Conservation (phyloP, 2,113 vertebrate species). For the Ceyx cyanopectus region DNA sequence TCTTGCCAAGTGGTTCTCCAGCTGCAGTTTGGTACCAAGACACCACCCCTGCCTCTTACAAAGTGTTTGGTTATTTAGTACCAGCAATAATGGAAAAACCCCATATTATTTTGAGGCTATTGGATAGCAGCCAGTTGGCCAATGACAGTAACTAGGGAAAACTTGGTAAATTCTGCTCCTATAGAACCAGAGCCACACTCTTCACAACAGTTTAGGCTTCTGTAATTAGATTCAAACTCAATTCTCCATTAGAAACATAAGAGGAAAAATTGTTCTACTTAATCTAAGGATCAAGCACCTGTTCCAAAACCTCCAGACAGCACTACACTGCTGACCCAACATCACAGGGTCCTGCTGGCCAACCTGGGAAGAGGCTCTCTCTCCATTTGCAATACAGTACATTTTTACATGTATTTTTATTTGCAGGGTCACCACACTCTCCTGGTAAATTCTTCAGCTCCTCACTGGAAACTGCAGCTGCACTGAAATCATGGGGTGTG, state of each 20-base stretch:
- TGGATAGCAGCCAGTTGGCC: background rate
- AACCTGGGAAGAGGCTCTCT: background rate
- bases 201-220: rapidly evolving
- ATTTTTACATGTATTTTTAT: background rate
- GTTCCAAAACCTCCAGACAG: background rate
- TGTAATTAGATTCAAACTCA: background rate
- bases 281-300: background rate
- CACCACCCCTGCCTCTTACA: background rate
- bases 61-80: background rate
- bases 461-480: rapidly evolving
- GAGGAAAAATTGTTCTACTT: background rate
- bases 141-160: background rate
- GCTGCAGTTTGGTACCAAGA: background rate
- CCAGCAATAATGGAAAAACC: background rate
- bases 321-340: background rate
- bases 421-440: background rate
- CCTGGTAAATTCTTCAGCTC: background rate
- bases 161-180: background rate
- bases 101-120: background rate
- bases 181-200: background rate
- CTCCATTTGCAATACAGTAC: background rate
- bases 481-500: background rate
- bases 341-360: background rate
- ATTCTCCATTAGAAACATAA: background rate
- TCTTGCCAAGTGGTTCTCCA: background rate